Percentiles rank a stretch among this genome's conserved stretches.
phyloP scores from a whole-genome alignment of 1,140 invertebrate species.

The Phymastichus coffea region DNA sequence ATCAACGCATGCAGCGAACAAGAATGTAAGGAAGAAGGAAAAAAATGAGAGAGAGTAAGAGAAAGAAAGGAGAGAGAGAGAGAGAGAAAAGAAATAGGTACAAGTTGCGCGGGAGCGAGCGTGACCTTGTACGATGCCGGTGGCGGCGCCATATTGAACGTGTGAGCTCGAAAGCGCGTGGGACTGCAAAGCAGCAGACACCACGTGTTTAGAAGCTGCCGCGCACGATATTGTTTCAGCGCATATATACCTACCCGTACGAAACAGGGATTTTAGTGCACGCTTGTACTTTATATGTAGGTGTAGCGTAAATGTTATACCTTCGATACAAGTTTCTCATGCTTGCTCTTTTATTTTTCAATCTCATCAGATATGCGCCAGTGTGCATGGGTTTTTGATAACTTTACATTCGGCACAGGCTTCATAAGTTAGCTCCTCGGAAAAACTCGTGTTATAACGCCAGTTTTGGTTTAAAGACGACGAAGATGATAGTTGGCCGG shows the following conservation, averaged over 20 bases:
- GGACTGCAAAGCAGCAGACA: conserved; percentile 15
- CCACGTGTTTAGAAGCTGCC: conserved; percentile 37
- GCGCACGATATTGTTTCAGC: too few species aligned
- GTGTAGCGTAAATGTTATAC: too few species aligned
- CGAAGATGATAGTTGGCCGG: too few species aligned
- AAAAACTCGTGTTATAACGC: neutral
- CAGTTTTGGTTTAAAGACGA: too few species aligned
- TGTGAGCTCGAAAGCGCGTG: conserved; percentile 33
- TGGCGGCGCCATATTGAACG: conserved; percentile 44
- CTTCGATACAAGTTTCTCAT: too few species aligned
- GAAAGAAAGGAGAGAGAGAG: conserved; percentile 20
- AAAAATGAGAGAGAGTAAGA: conserved; percentile 31
- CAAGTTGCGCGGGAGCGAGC: conserved; percentile 33
- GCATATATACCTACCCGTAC: too few species aligned
- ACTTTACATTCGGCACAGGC: neutral
- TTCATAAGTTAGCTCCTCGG: too few species aligned
- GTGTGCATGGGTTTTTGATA: neutral
- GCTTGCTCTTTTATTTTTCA: neutral
- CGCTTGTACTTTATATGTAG: too few species aligned
- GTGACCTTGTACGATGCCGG: conserved; percentile 48
- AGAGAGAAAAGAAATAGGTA: too few species aligned
- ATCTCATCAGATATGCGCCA: neutral
- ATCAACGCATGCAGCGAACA: too few species aligned
- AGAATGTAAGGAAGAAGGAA: conserved; percentile 1
- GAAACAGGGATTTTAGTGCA: too few species aligned